These are phyloP conservation scores for Platycheirus rosarum DNA, from an alignment of 2,888 invertebrate genomes.

Conservation along the genomic window DNA sequence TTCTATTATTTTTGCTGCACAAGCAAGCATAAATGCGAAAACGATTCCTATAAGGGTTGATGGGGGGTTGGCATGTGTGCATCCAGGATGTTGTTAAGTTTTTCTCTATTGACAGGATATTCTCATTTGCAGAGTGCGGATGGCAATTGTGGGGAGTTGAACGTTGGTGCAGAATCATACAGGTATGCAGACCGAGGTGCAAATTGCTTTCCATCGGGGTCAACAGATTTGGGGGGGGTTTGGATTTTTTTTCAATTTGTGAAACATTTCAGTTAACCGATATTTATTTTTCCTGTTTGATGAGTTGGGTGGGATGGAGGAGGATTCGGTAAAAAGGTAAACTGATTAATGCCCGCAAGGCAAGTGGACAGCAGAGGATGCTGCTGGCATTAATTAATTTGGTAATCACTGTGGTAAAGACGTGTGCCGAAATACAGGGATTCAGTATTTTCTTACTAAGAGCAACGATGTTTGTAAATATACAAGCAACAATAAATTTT, in stretches of 20 bases:
- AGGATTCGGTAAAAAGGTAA: too few species aligned
- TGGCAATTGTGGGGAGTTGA: slow-evolving; percentile 17
- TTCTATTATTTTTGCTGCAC: slow-evolving; percentile 20
- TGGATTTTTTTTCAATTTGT: slow-evolving; percentile 17
- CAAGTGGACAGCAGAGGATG: too few species aligned
- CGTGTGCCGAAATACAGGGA: too few species aligned
- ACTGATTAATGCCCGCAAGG: too few species aligned
- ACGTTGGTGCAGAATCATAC: not conserved
- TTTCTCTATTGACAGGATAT: slow-evolving; percentile 14
- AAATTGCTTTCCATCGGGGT: slow-evolving; percentile 9
- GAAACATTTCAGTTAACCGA: slow-evolving; percentile 9
- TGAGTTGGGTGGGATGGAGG: too few species aligned
- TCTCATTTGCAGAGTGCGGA: slow-evolving; percentile 13
- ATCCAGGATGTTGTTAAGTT: not conserved
- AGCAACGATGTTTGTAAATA: too few species aligned
- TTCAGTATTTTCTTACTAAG: too few species aligned
- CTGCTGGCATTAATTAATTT: too few species aligned
- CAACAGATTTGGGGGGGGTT: slow-evolving; percentile 1
- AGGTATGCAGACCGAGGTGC: not conserved
- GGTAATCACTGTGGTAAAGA: too few species aligned
- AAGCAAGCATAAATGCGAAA: slow-evolving; percentile 22
- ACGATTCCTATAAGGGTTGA: not conserved
- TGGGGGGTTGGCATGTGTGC: not conserved
- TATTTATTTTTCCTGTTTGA: too few species aligned
- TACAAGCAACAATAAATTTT: too few species aligned